Evolutionary conservation across 1,140 invertebrate species (phyloP), one percentile per base, ranked within the genome.

Genomic region (Cherax destructor): DNA sequence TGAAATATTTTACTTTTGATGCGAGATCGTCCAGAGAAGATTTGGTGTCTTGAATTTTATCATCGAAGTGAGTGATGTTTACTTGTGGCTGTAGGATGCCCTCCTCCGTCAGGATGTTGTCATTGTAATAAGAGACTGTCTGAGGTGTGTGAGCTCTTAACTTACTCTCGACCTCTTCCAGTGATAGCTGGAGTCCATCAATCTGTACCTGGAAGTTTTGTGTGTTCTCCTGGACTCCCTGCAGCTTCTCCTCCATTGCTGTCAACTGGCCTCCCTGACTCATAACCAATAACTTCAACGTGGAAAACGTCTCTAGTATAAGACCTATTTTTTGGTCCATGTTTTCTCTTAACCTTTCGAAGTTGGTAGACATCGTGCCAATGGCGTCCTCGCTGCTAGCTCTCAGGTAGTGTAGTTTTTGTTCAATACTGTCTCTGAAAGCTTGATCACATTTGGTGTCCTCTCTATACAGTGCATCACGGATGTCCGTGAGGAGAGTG

Each of bases 291-390:
- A 88, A 47, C n/a, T 56, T 88, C 10, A 88, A 30, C 11, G 78
- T 88, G n/a, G 87, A 69, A 21, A 88, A 88, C 11, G 87, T 74
- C 18, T 88, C 87, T 13, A 88, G 61, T 7, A 88, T 69, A 21
- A 88, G 78, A 10, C n/a, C 49, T 24, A 88, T 61, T 41, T 88
- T 88, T 79, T 88, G 59, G 61, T 88, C 79, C 61, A 79, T 88
- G 50, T 24, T 81, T 4, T 80, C 79, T 56, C 61, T 72, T 13
- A 81, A 21, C 7, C 87, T 50, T 24, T 69, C 49, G 21, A 88
- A 16, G n/a, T 78, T 59, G n/a, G 30, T 59, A 50, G 85, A n/a
- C 50, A 86, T 59, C 47, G 21, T 56, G 41, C 56, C 49, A n/a
- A 86, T 24, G 41, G 85, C 18, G 10, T 83, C 87, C 79, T 88